Base-by-base conservation (phyloP, 2,113 vertebrate genomes). In the Corvus hawaiiensis region DNA sequence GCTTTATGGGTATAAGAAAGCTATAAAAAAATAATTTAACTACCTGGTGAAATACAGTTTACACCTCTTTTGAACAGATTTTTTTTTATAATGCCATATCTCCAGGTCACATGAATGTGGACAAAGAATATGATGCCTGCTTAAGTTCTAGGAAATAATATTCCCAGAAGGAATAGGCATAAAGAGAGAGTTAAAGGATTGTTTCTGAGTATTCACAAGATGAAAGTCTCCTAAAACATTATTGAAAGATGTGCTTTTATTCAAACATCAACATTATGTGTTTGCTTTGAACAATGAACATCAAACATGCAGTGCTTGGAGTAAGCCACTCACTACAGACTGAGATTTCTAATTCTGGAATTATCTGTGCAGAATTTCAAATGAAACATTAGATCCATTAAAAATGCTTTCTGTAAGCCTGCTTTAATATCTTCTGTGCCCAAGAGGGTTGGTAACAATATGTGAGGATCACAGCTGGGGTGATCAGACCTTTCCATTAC, bases 401-500 rank as follows among this genome's bases (percentile, higher is more conserved):
- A 84, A 93, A 91, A 66, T 56, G 35, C 12, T 94, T 80, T 71
- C 37, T 48, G 12, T 44, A 88, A 95, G 33, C 37, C 55, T 74
- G 6, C 13, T 77, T 93, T 91, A 93, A 90, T 88, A 9, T 76
- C 67, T 88, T 88, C 56, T 52, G n/a, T 64, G 79, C 85, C 79
- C 90, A 80, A 48, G 82, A 95, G 63, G 22, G 1, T 32, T 84
- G 19, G 48, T 95, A 94, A 95, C 63, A 94, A 69, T 84, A 79
- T 83, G 44, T 43, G 67, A 91, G 39, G 72, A 91, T 84, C 81
- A 71, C 51, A 88, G 63, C 12, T 74, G 44, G 52, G 48, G 59
- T 84, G 72, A 90, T 86, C 87, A 96, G 85, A 86, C 48, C 43
- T 96, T 96, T 94, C 75, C 93, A 28, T 69, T 91, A 77, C 63